phyloP scores from a whole-genome alignment of 1,140 invertebrate genomes.

The Heliconius himera region DNA sequence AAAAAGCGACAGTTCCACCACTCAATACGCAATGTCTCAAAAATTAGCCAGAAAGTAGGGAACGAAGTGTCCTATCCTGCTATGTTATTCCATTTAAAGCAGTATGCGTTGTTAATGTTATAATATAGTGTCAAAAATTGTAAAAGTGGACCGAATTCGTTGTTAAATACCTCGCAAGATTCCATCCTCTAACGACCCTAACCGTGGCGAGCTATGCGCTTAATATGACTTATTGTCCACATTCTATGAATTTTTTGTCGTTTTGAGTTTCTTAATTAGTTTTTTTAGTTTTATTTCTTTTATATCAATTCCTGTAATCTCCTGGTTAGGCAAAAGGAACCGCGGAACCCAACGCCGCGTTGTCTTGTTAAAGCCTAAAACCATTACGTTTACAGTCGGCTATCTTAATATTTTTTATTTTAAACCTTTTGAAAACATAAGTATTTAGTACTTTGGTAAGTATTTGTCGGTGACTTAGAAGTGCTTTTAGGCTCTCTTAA shows the following conservation, averaged over 20 bases:
- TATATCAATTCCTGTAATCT: too few relatives aligned
- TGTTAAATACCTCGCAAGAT: neutral
- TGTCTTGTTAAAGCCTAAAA: too few relatives aligned
- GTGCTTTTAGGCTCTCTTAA: slow-evolving; percentile 3
- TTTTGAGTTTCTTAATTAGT: neutral
- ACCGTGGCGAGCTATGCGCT: neutral
- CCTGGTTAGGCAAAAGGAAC: too few relatives aligned
- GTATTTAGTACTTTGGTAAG: neutral
- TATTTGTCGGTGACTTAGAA: neutral
- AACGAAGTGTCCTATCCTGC: too few relatives aligned
- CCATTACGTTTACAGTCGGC: too few relatives aligned
- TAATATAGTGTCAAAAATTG: neutral
- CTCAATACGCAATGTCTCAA: too few relatives aligned
- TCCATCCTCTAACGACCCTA: neutral
- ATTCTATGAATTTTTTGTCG: neutral
- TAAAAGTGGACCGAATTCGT: neutral
- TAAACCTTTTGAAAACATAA: neutral
- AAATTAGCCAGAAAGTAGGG: too few relatives aligned
- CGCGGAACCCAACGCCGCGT: too few relatives aligned
- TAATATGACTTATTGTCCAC: neutral
- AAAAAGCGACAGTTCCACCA: too few relatives aligned
- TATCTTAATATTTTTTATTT: neutral
- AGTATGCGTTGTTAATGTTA: neutral
- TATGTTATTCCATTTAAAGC: too few relatives aligned
- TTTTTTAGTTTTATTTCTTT: too few relatives aligned